Evolutionary conservation across 92 coral and sea anemone species (phyloP), one percentile per base, ranked within the genome.

Genomic region (Zoanthus solanderi): DNA sequence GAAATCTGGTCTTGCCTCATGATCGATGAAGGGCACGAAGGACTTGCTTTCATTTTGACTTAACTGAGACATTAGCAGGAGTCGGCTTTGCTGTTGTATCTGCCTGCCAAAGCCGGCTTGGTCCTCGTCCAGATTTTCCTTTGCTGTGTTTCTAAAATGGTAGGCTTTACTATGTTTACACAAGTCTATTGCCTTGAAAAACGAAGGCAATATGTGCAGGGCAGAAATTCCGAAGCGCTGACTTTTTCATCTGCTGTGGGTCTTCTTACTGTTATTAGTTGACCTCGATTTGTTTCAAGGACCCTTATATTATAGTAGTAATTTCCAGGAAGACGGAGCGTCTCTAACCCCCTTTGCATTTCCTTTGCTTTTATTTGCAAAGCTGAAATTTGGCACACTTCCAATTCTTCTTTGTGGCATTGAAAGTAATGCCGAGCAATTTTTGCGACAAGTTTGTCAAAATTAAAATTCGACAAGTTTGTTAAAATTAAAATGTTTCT

Each of bases 231-330:
- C 58, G 58, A 53, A 53, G 47, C 78, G 45, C 58, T 50, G 54
- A 50, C 54, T 50, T 50, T 50, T 50, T 53, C 58, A 53, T 53
- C 9, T 6, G 58, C 58, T 53, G 58, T 53, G 58, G 58, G 58
- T 53, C 58, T 53, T 53, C 58, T 53, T 53, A 53, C 58, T 53
- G 58, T 37, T 1, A 3, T 8, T 0, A 63, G 57, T 37, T 86
- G 57, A 30, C 89, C 83, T 10, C 15, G 10, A 8, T 79, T 79
- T 23, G 52, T 75, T 6, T 31, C 53, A 18, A 56, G 30, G 53
- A 86, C 89, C 23, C 69, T 58, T 30, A 74, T 30, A 44, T 86
- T 86, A 45, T 86, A 83, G 72, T 75, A 83, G 65, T 31, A 86
- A 30, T 86, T 75, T 17, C 89, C 83, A 6, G 5, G 48, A 1